Evolutionary conservation across 2,797 vertebrate genomes (phyloP), one percentile per base, ranked within the genome.

Genomic region (Siniperca obscura): DNA sequence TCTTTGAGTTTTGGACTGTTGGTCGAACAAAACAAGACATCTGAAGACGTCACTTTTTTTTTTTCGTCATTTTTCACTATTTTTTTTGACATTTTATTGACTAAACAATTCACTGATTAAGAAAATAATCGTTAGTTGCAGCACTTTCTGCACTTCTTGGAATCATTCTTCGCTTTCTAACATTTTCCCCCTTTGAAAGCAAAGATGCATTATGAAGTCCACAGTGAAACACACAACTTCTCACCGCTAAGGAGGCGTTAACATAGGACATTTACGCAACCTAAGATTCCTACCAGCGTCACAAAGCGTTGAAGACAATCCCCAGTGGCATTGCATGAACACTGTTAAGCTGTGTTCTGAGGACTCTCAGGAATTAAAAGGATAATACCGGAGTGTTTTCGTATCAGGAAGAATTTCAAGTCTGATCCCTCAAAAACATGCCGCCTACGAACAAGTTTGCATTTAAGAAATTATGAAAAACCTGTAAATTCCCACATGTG

Each of bases 341-440:
- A 6, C 44, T 44, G 55, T 36, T 21, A 64, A 74, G 79, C 69
- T 74, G 76, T 61, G 16, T 46, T 30, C 66, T 79, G 64, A 27
- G 64, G 52, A 42, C 56, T 40, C 38, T 30, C 30, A 30, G 30
- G 30, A 30, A 30, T 61, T 3, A 50, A 79, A 52, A 75, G 74
- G 30, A 55, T 3, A 4, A 73, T 7, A 70, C 65, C 34, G 0
- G 16, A 42, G 68, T 6, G 52, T 64, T 69, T 76, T 56, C 7
- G 42, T 21, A 3, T 27, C 64, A 34, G 50, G 44, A 74, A 48
- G 25, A 70, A 74, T 40, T 2, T 17, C 6, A 76, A 25, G 44
- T 81, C 65, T 50, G 48, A 70, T 38, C n/a, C 44, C 21, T 61
- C 4, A 27, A 16, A 46, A 44, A 46, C 71, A 61, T 34, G 66